Base-by-base conservation (phyloP, 2,797 vertebrate species). In the Ispidina lecontei region DNA sequence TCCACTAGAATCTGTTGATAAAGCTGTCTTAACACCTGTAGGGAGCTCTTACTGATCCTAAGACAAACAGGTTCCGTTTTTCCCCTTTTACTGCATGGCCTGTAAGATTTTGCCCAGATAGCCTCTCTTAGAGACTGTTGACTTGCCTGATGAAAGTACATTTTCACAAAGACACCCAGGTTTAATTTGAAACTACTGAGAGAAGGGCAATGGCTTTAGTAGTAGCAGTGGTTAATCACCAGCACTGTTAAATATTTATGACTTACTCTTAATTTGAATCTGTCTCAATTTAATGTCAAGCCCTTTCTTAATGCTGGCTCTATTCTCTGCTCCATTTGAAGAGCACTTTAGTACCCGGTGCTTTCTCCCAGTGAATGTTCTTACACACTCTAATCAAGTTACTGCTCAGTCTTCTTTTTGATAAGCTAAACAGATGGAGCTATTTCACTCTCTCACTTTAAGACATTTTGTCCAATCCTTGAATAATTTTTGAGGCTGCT, bases 161-260 rank as follows among this genome's bases (percentile, higher is more conserved):
- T 68, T 89, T 87, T 72, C 21, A 37, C 62, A 85, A 77, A 3
- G 1, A 12, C 13, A 41, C 25, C 16, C 31, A 31, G 25, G 3
- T 71, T 86, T 89, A 46, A 77, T 64, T 58, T 43, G 3, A 6
- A 71, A 60, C n/a, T 73, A 9, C 28, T 64, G 46, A 71, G 75
- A 60, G 56, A 80, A 79, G 49, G 41, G 17, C 47, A 89, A 17
- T 49, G 29, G 21, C 15, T 93, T 90, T 64, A 56, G 19, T n/a
- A 70, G 26, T 37, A 63, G 25, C 44, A 69, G 22, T 52, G 69
- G 49, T 46, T 93, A 68, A 74, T 82, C 82, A 35, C 20, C 4
- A 31, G 64, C 33, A 6, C 49, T 74, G 18, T 71, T 85, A 83
- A 82, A 91, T 89, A 85, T 87, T 91, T 85, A 85, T 71, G 16